phyloP scores from a whole-genome alignment of 2,113 vertebrate species.

The Lethenteron reissneri region DNA sequence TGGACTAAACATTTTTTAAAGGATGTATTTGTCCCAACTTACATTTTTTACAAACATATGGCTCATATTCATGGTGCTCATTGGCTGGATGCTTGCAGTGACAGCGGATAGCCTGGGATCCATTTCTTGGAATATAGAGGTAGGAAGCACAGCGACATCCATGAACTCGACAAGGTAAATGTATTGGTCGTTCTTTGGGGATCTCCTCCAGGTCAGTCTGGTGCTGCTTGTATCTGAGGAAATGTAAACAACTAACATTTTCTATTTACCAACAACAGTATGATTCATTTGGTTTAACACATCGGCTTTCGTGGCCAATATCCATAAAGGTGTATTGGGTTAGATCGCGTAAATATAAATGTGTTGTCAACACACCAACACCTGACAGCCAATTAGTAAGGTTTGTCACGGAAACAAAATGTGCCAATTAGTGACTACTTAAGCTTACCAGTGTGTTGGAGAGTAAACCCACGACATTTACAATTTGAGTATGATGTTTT shows the following conservation, averaged over 20 bases:
- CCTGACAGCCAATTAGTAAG: too few species aligned
- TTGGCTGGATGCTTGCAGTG: conserved; percentile 48
- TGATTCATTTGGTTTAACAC: conserved; percentile 10
- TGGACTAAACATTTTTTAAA: neutral
- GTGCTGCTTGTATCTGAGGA: conserved; percentile 57
- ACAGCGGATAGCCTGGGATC: conserved; percentile 40
- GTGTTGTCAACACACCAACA: too few species aligned
- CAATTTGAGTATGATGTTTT: too few species aligned
- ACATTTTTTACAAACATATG: conserved; percentile 40
- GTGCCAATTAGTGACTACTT: too few species aligned
- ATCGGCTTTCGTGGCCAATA: neutral
- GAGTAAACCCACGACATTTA: too few species aligned
- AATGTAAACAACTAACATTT: conserved; percentile 8
- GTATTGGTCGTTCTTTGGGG: conserved; percentile 31
- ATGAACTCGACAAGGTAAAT: conserved; percentile 31
- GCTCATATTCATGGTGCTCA: conserved; percentile 32
- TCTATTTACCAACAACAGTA: conserved; percentile 6
- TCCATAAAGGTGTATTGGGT: neutral
- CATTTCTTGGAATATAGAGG: conserved; percentile 30
- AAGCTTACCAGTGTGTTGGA: too few species aligned
- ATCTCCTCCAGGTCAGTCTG: conserved; percentile 47
- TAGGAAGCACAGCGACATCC: conserved; percentile 36
- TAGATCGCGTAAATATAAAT: neutral
- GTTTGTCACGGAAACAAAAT: too few species aligned
- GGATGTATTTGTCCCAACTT: conserved; percentile 17